Percentiles rank a stretch among this genome's conserved stretches.
Evolutionary conservation across 1,140 invertebrate species (phyloP).

Genomic region (Lepidotrigona ventralis): DNA sequence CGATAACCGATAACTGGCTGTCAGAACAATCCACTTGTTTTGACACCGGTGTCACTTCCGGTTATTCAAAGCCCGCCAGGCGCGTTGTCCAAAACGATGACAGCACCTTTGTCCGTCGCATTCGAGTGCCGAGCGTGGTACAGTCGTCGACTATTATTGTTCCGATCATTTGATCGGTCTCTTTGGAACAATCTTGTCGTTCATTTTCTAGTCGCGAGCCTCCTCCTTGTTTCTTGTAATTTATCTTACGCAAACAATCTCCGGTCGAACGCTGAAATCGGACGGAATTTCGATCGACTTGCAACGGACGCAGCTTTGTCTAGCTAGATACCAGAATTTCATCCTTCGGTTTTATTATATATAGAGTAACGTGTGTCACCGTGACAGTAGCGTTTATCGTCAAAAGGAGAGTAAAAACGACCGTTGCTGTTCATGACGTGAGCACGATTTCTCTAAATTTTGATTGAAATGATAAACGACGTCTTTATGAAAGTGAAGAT

Average conservation of each 20-base stretch:
- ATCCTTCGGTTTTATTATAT: neutral
- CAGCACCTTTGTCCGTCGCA: constrained; percentile 71
- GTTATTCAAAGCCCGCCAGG: constrained; percentile 70
- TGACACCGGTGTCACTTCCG: constrained; percentile 66
- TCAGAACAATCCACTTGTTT: constrained; percentile 73
- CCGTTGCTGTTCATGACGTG: constrained; percentile 16
- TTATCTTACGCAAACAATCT: neutral
- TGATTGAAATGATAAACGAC: neutral
- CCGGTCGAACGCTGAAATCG: neutral
- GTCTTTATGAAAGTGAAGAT: neutral
- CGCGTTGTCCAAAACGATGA: constrained; percentile 72
- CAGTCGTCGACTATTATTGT: constrained; percentile 68
- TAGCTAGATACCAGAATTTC: neutral
- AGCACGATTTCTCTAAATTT: neutral
- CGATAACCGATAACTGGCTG: constrained; percentile 73
- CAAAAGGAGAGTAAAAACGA: neutral
- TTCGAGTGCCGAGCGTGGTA: constrained; percentile 59
- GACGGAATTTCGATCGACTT: too few relatives aligned
- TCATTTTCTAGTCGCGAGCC: neutral
- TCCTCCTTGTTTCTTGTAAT: neutral
- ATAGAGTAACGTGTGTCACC: constrained; percentile 11
- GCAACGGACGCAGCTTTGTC: neutral
- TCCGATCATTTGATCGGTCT: constrained; percentile 55
- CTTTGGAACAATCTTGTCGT: constrained; percentile 24
- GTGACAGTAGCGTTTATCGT: neutral